Evolutionary conservation across 2,113 vertebrate species (phyloP).

Genomic region (Muntiacus muntjak): DNA sequence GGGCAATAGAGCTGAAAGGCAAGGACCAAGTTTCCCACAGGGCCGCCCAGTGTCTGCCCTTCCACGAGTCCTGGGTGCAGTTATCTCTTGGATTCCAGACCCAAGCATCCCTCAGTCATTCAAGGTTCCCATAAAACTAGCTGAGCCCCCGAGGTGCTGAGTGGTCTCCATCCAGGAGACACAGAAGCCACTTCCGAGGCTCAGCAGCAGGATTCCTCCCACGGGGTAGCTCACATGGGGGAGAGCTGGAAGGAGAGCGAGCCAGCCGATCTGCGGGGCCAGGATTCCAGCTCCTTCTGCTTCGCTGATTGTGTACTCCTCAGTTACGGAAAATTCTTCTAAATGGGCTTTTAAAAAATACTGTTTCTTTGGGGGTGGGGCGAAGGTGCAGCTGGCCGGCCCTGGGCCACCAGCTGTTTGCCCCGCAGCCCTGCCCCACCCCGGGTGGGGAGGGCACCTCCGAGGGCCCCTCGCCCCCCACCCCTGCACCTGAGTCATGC

Average conservation of each 20-base stretch:
- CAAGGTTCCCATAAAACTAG: conserved; percentile 67
- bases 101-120: conserved; percentile 55
- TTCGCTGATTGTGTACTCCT: conserved; percentile 65
- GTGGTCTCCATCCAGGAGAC: conserved; percentile 56
- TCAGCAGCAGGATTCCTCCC: conserved; percentile 64
- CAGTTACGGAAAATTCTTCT: conserved; percentile 30
- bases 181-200: conserved; percentile 61
- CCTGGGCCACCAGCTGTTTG: background rate
- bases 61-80: background rate
- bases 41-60: fast-evolving
- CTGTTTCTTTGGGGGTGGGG: conserved; percentile 41
- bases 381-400: conserved; percentile 22
- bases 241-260: conserved; percentile 73
- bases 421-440: conserved; percentile 10
- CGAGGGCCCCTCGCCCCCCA: fast-evolving
- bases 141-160: conserved; percentile 63
- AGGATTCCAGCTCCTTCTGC: conserved; percentile 62
- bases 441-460: background rate
- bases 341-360: conserved; percentile 46
- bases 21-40: fast-evolving
- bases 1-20: too few species aligned
- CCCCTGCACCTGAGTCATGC: background rate
- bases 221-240: conserved; percentile 58
- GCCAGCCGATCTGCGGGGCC: conserved; percentile 53
- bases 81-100: conserved; percentile 48